Conservation (phyloP, 2,888 invertebrate genomes). For the Epistrophella euchroma region DNA sequence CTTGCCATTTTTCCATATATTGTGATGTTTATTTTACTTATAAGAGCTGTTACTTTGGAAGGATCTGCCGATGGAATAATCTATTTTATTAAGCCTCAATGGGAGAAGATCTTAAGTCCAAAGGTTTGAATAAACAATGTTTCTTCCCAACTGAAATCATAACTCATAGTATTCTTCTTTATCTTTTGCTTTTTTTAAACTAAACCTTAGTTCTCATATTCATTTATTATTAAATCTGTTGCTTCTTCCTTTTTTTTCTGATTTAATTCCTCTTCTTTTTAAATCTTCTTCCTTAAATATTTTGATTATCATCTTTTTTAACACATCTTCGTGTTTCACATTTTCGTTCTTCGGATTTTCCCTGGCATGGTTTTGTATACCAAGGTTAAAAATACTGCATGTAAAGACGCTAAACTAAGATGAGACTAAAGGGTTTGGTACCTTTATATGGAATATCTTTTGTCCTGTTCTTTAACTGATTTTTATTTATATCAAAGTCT, state of each 20-base stretch:
- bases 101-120: constrained; percentile 87
- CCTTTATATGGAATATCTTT: too few relatives aligned
- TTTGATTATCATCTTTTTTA: background rate
- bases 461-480: background rate
- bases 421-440: too few relatives aligned
- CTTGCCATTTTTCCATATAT: constrained; percentile 90
- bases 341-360: background rate
- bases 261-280: background rate
- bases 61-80: constrained; percentile 87
- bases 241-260: background rate
- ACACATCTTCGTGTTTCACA: background rate
- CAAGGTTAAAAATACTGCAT: too few relatives aligned
- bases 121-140: constrained; percentile 80
- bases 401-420: too few relatives aligned
- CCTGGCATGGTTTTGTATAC: too few relatives aligned
- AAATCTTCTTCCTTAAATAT: background rate
- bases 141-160: background rate
- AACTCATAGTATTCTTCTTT: background rate
- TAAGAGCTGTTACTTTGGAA: constrained; percentile 86
- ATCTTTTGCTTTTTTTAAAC: background rate
- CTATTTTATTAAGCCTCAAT: constrained; percentile 88
- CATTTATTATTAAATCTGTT: background rate
- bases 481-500: background rate
- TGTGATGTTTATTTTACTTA: constrained; percentile 87
- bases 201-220: background rate